Conservation (phyloP, 2,797 vertebrate genomes). For the Knipowitschia caucasica region DNA sequence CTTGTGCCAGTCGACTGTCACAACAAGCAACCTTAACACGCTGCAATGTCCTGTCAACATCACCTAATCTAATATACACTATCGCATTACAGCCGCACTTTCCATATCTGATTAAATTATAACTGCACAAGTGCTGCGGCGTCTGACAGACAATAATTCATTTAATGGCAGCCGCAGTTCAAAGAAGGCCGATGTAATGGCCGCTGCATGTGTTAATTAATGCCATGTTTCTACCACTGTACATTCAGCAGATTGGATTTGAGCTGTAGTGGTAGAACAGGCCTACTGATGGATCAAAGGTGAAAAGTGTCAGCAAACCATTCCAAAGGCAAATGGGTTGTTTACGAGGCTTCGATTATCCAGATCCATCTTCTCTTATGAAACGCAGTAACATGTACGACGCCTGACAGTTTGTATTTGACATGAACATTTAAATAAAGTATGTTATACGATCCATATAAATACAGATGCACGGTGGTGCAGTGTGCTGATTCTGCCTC, state of each 20-base stretch:
- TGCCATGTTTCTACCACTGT: conserved; percentile 45
- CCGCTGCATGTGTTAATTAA: conserved; percentile 64
- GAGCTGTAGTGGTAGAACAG: conserved; percentile 34
- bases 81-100: conserved; percentile 72
- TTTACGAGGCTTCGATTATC: neutral
- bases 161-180: conserved; percentile 62
- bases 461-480: no score
- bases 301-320: conserved; percentile 13
- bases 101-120: conserved; percentile 80
- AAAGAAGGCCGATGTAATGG: conserved; percentile 62
- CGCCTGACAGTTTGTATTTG: neutral
- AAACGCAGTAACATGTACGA: neutral
- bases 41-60: conserved; percentile 61
- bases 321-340: neutral
- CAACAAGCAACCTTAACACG: conserved; percentile 50
- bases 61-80: conserved; percentile 72
- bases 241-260: conserved; percentile 56
- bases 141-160: conserved; percentile 68
- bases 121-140: conserved; percentile 67
- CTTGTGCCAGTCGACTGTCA: conserved; percentile 50
- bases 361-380: no score
- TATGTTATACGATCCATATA: no score
- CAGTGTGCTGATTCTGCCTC: no score
- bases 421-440: no score
- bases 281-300: conserved; percentile 31